Evolutionary conservation across 2,888 invertebrate genomes (phyloP).

Genomic region (Brenthis daphne): DNA sequence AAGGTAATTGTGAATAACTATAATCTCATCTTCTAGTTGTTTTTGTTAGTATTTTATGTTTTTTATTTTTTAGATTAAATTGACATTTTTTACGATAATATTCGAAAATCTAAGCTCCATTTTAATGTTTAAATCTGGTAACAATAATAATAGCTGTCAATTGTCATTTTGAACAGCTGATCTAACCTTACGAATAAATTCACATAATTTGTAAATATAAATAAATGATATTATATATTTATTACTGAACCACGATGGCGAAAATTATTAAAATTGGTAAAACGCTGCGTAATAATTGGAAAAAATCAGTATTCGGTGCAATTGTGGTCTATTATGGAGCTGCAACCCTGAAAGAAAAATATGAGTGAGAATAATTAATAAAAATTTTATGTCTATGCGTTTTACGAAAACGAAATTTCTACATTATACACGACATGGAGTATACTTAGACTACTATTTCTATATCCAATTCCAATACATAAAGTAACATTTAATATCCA

Average conservation of each 20-base stretch:
- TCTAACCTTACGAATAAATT: not conserved
- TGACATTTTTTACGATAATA: no score
- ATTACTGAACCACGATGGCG: slow-evolving; percentile 61
- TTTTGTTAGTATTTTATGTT: no score
- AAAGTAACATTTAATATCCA: no score
- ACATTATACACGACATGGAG: no score
- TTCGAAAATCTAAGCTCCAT: no score
- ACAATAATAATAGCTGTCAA: not conserved
- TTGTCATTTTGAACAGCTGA: slow-evolving; percentile 18
- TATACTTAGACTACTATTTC: no score
- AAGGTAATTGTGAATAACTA: no score
- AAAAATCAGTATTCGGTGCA: slow-evolving; percentile 89
- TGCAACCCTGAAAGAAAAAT: slow-evolving; percentile 85
- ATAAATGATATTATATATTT: not conserved
- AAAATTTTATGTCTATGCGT: not conserved
- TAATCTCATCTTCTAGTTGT: no score
- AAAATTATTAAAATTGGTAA: slow-evolving; percentile 84
- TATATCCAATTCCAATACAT: no score
- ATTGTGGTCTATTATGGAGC: slow-evolving; percentile 86
- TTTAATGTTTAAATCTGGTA: not conserved
- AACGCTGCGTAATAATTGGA: slow-evolving; percentile 92
- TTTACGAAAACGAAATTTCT: no score
- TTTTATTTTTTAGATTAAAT: no score
- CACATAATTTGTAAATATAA: not conserved
- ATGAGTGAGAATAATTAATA: slow-evolving; percentile 84